phyloP scores from a whole-genome alignment of 2,797 vertebrate genomes.

The Gila robusta region DNA sequence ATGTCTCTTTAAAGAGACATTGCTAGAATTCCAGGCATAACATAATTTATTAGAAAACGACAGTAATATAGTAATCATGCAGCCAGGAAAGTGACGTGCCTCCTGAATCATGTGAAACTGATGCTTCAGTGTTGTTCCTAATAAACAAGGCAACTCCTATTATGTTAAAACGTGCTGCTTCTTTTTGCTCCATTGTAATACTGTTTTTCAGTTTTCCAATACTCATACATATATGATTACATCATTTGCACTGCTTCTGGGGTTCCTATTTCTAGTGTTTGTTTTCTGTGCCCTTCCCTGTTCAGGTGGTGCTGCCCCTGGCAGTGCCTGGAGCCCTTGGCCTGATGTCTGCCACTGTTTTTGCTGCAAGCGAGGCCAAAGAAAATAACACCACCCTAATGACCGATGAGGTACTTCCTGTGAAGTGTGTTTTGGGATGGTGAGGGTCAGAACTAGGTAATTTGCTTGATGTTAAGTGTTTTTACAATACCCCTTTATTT shows the following conservation, averaged over 20 bases:
- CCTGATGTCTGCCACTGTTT: constrained; percentile 79
- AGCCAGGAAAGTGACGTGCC: not conserved
- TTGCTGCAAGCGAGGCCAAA: constrained; percentile 81
- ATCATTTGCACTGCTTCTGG: not conserved
- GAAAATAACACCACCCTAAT: constrained; percentile 75
- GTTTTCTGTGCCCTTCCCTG: not conserved
- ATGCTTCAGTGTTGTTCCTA: not conserved
- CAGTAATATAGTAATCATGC: no score
- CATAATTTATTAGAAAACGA: no score
- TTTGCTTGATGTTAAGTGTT: constrained; percentile 19
- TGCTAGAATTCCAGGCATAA: no score
- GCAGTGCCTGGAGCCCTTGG: constrained; percentile 78
- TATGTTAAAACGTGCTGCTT: not conserved
- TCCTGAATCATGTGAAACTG: not conserved
- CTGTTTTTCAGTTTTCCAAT: not conserved
- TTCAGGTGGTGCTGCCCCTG: constrained; percentile 82
- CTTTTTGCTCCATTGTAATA: not conserved
- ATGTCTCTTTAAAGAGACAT: not conserved
- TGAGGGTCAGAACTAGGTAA: not conserved
- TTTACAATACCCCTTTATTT: constrained; percentile 45
- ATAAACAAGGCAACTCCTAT: not conserved
- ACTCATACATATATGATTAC: not conserved
- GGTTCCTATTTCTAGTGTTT: not conserved
- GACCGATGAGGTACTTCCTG: constrained; percentile 83
- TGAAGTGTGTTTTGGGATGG: not conserved